These are phyloP conservation scores for Poecile montanus DNA, from an alignment of 2,797 vertebrate species.

Conservation along the genomic window DNA sequence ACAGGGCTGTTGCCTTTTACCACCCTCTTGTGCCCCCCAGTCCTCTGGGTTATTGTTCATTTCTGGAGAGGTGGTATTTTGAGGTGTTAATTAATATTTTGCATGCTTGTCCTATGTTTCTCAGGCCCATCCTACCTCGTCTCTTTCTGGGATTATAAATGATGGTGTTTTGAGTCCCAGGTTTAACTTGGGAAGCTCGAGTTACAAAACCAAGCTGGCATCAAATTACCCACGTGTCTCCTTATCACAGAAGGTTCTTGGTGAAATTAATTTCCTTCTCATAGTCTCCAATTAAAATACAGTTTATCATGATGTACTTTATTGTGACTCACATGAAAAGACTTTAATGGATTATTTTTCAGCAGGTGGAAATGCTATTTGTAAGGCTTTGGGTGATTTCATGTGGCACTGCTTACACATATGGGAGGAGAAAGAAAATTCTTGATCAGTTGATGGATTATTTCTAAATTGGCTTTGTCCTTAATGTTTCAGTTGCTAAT, in stretches of 20 bases:
- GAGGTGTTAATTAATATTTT: background rate
- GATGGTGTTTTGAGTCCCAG: background rate
- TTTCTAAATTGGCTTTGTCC: conserved; percentile 44
- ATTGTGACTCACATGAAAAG: background rate
- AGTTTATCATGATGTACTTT: conserved; percentile 19
- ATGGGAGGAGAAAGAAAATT: conserved; percentile 8
- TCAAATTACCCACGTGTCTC: background rate
- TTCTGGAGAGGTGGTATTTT: background rate
- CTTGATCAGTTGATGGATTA: conserved; percentile 42
- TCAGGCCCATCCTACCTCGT: background rate
- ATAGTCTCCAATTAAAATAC: conserved; percentile 9
- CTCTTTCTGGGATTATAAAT: background rate
- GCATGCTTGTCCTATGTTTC: background rate
- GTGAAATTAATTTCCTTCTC: conserved; percentile 31
- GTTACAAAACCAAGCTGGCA: background rate
- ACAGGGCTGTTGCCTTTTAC: background rate
- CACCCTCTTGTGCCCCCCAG: background rate
- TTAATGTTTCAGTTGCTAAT: conserved; percentile 32
- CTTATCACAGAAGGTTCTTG: background rate
- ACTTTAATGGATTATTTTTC: background rate
- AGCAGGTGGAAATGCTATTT: background rate
- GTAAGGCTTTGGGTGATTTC: conserved; percentile 1
- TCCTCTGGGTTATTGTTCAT: background rate
- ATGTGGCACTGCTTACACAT: background rate
- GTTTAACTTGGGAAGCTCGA: background rate